phyloP scores from a whole-genome alignment of 2,888 invertebrate genomes.

The Philereme vetulata region DNA sequence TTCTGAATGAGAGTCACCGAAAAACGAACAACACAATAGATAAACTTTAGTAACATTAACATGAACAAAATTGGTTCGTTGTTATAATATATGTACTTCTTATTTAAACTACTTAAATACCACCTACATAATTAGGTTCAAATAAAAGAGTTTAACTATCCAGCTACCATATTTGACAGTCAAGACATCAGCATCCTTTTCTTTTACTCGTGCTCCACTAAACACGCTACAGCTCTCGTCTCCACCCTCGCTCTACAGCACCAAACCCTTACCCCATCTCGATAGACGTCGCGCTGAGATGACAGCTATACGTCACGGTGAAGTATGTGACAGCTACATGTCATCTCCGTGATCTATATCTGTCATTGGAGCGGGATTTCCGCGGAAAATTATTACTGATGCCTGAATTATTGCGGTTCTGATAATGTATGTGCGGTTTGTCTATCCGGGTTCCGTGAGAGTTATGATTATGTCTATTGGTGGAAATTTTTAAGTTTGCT shows the following conservation, averaged over 20 bases:
- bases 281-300: conserved; percentile 26
- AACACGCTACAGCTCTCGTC: background rate
- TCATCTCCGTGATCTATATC: conserved; percentile 44
- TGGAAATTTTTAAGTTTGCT: too few relatives aligned
- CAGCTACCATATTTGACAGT: too few relatives aligned
- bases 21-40: too few relatives aligned
- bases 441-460: background rate
- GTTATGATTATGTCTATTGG: background rate
- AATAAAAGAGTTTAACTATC: too few relatives aligned
- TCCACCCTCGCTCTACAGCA: background rate
- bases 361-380: conserved; percentile 38
- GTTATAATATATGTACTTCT: too few relatives aligned
- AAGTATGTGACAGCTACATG: conserved; percentile 41
- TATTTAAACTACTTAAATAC: too few relatives aligned
- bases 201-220: background rate
- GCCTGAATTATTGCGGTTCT: conserved; percentile 31
- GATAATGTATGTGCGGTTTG: conserved; percentile 15
- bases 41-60: too few relatives aligned
- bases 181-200: too few relatives aligned
- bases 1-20: too few relatives aligned
- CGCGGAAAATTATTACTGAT: conserved; percentile 37
- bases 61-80: too few relatives aligned
- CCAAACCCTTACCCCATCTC: conserved; percentile 8
- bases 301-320: conserved; percentile 41
- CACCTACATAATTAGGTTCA: too few relatives aligned